Percentiles rank a stretch among this genome's conserved stretches.
These are phyloP conservation scores for Tubulanus polymorphus DNA, from an alignment of 2,888 invertebrate species.

Conservation along the genomic window DNA sequence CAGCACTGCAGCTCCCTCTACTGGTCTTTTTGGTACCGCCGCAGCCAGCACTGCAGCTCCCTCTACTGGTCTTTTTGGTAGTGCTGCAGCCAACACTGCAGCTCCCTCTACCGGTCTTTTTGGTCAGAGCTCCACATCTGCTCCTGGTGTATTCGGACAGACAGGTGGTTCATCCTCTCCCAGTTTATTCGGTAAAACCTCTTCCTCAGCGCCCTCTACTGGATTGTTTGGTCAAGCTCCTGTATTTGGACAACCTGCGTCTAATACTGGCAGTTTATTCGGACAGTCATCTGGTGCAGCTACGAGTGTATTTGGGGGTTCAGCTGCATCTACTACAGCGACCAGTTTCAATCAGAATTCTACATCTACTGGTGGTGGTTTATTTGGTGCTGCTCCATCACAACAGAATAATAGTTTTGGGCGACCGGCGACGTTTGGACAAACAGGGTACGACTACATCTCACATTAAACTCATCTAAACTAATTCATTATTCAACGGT, in stretches of 20 bases:
- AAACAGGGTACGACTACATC: too few species aligned
- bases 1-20: neutral
- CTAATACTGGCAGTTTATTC: constrained; percentile 10
- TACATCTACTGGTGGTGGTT: too few species aligned
- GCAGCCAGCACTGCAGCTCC: neutral
- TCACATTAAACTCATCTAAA: too few species aligned
- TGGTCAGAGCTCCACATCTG: constrained; percentile 6
- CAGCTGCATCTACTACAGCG: neutral
- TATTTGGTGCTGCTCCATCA: too few species aligned
- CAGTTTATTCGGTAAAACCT: too few species aligned
- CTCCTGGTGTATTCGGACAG: too few species aligned
- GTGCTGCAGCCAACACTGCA: neutral
- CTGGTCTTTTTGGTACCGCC: neutral
- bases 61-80: neutral
- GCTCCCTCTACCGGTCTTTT: neutral
- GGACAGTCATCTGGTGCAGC: constrained; percentile 12
- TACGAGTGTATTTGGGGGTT: constrained; percentile 13
- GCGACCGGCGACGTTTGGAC: too few species aligned
- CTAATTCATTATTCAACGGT: too few species aligned
- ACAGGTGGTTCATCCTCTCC: too few species aligned
- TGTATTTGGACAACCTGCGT: constrained; percentile 13
- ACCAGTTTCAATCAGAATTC: neutral
- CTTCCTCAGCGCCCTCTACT: too few species aligned
- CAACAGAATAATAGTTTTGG: too few species aligned
- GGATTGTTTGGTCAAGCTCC: constrained; percentile 1